A percentile compares a stretch with the other conserved stretches of the same genome.
These are phyloP conservation scores for Trichogramma evanescens DNA, from an alignment of 2,888 invertebrate species.

Conservation along the genomic window DNA sequence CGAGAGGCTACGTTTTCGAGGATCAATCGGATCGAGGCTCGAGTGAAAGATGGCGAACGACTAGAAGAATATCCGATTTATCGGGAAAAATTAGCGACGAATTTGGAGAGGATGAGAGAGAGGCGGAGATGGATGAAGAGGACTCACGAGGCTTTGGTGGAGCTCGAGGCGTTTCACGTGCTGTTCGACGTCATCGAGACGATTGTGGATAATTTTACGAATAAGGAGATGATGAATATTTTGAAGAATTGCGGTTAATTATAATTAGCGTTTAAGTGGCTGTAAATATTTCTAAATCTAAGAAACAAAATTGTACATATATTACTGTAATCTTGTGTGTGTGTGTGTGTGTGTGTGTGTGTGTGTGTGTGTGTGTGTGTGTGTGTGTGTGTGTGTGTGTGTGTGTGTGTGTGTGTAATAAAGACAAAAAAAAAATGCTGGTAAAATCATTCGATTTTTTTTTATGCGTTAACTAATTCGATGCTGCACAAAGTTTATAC, in stretches of 20 bases:
- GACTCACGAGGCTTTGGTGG: background rate
- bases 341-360: too few species aligned
- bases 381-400: too few species aligned
- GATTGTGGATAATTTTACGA: conserved; percentile 8
- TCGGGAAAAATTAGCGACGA: background rate
- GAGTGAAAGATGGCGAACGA: too few species aligned
- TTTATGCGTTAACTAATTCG: too few species aligned
- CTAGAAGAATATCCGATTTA: conserved; percentile 2
- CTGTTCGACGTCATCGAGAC: conserved; percentile 6
- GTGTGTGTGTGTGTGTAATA: background rate
- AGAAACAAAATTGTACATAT: too few species aligned
- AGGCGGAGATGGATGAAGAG: background rate
- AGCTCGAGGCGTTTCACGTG: background rate
- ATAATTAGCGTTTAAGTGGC: too few species aligned
- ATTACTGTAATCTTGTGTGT: too few species aligned
- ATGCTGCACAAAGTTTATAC: too few species aligned
- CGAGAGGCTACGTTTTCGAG: too few species aligned
- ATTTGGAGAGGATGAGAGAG: background rate
- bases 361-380: too few species aligned
- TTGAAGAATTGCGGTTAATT: background rate
- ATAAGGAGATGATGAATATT: conserved; percentile 1
- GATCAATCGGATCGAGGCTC: too few species aligned
- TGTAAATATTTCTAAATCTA: too few species aligned
- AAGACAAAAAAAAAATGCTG: background rate
- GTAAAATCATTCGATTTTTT: background rate